Conservation (phyloP, 2,888 invertebrate species). For the Melieria omissa region DNA sequence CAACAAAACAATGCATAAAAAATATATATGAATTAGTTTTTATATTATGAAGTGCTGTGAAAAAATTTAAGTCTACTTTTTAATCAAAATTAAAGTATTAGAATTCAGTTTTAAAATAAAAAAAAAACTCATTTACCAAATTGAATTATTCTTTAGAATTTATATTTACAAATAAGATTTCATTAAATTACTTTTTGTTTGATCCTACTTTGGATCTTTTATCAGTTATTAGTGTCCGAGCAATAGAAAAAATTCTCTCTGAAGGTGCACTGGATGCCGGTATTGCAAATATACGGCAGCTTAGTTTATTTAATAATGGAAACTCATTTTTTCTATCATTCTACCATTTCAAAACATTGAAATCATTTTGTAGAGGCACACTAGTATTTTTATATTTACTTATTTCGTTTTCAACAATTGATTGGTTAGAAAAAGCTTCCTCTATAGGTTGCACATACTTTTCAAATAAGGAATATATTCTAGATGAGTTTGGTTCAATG, state of each 20-base stretch:
- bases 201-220: constrained; percentile 22
- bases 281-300: constrained; percentile 30
- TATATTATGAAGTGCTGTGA: too few species aligned
- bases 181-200: constrained; percentile 24
- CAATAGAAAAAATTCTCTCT: constrained; percentile 26
- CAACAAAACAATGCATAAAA: too few species aligned
- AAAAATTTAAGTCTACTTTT: neutral
- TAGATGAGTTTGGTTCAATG: constrained; percentile 24
- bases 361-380: constrained; percentile 28
- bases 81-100: neutral
- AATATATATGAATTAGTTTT: too few species aligned
- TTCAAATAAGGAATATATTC: constrained; percentile 30
- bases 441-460: constrained; percentile 25
- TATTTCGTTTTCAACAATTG: constrained; percentile 28
- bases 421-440: constrained; percentile 19
- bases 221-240: constrained; percentile 31
- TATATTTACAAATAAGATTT: constrained; percentile 24
- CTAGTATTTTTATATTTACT: constrained; percentile 30
- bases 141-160: constrained; percentile 14
- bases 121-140: too few species aligned
- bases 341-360: constrained; percentile 36
- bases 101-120: too few species aligned
- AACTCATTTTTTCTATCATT: constrained; percentile 29
- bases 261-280: constrained; percentile 33
- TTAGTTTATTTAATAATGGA: constrained; percentile 29